Evolutionary conservation across 2,113 vertebrate genomes (phyloP), one percentile per base, ranked within the genome.

Genomic region (Sinocyclocheilus anshuiensis): DNA sequence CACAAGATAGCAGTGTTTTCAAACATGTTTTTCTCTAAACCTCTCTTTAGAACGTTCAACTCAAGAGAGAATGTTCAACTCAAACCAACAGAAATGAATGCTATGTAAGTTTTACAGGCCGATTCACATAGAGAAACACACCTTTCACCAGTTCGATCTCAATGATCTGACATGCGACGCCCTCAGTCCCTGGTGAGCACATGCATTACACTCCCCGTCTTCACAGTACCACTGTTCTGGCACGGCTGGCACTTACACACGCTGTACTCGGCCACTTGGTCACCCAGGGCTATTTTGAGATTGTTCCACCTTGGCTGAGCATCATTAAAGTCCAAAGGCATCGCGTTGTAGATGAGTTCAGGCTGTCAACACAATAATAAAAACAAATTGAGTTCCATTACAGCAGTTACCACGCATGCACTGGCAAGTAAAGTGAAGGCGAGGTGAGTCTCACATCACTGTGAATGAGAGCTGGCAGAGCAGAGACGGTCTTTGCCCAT

Each of bases 171-270:
- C 97, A 99, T 74, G 94, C 94, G 0, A 90, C 1, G 20, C 97
- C 97, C 11, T 94, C 90, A 36, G 94, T 97, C n/a, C 87, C 69
- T 1, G 50, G 2, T 1, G 91, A 15, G 84, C 97, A 99, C 50
- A 96, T 48, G 10, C 97, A 98, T 0, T 91, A 15, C 97, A 99
- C 1, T 90, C 81, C 18, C 97, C 97, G 0, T 98, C 95, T 36
- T n/a, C 1, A 92, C 88, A 0, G 95, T 97, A 2, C 95, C 97
- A 71, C 97, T 97, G 3, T 99, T 97, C 13, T 93, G 93, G 79
- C 97, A 98, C 0, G 95, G 95, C 22, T 91, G 83, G 74, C 97
- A 99, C 92, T 97, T 99, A 86, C 93, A 96, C n/a, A 91, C 75
- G 16, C 69, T 97, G 80, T 96, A 97, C 90, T 99, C 97, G 0